Conservation (phyloP, 1,140 invertebrate species). For the Musca vetustissima region DNA sequence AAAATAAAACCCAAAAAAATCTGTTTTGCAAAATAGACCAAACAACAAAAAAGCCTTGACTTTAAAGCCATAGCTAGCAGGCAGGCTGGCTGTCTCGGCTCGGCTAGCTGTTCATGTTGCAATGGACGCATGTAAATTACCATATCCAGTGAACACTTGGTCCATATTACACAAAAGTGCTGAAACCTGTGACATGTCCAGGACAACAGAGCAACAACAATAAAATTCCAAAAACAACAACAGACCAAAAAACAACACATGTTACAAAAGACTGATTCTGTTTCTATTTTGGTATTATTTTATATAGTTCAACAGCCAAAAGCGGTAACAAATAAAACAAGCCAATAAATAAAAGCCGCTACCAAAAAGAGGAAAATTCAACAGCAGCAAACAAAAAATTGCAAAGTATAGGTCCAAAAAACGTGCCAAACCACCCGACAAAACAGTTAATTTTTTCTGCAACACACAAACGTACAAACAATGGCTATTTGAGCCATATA, state of each 20-base stretch:
- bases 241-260: too few relatives aligned
- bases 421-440: slow-evolving; percentile 23
- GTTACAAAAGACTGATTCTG: too few relatives aligned
- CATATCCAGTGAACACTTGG: slow-evolving; percentile 18
- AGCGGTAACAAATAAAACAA: too few relatives aligned
- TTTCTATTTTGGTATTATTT: too few relatives aligned
- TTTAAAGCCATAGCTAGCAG: slow-evolving; percentile 15
- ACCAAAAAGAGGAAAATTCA: too few relatives aligned
- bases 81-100: too few relatives aligned
- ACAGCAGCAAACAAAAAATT: too few relatives aligned
- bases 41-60: slow-evolving; percentile 17
- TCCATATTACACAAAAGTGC: neutral
- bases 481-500: neutral
- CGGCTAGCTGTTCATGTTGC: neutral
- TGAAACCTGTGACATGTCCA: too few relatives aligned
- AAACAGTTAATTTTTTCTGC: slow-evolving; percentile 18
- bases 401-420: neutral
- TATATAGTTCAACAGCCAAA: too few relatives aligned
- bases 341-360: too few relatives aligned
- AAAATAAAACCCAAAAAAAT: neutral
- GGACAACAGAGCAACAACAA: too few relatives aligned
- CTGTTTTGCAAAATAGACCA: neutral
- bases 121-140: neutral
- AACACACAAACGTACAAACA: neutral
- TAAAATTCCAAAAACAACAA: too few relatives aligned